Conservation (phyloP, 2,113 vertebrate species). For the Megaleporinus macrocephalus region DNA sequence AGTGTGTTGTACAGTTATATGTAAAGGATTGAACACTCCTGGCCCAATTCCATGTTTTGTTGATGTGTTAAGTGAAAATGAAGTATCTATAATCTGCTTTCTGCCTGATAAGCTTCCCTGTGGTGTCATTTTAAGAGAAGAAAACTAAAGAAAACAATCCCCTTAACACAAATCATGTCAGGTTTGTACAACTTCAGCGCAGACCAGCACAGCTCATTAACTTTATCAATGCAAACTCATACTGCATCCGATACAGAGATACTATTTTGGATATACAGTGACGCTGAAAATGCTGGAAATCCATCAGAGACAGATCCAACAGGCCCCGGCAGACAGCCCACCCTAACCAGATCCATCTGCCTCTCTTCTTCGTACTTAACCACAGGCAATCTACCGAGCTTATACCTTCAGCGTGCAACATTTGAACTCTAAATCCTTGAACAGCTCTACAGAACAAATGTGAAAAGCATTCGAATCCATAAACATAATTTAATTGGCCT, state of each 20-base stretch:
- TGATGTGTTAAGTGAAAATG: too few species aligned
- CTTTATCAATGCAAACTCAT: background rate
- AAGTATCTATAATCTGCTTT: too few species aligned
- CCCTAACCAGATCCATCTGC: background rate
- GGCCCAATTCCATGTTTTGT: too few species aligned
- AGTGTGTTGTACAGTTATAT: too few species aligned
- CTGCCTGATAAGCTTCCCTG: too few species aligned
- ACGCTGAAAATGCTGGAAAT: background rate
- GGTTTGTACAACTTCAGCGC: too few species aligned
- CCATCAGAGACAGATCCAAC: background rate
- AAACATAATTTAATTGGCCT: background rate
- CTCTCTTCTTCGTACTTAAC: background rate
- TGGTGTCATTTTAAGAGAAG: too few species aligned
- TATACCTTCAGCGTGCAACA: background rate
- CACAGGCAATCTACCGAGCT: background rate
- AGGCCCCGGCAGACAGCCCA: background rate
- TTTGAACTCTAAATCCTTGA: constrained; percentile 3
- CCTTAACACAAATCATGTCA: too few species aligned
- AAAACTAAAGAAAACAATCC: too few species aligned
- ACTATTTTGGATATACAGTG: background rate
- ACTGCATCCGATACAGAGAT: background rate
- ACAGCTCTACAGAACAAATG: background rate
- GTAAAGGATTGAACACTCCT: too few species aligned
- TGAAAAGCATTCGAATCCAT: background rate
- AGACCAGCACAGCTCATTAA: background rate